phyloP scores from a whole-genome alignment of 2,888 invertebrate genomes.

The Molanna angustata region DNA sequence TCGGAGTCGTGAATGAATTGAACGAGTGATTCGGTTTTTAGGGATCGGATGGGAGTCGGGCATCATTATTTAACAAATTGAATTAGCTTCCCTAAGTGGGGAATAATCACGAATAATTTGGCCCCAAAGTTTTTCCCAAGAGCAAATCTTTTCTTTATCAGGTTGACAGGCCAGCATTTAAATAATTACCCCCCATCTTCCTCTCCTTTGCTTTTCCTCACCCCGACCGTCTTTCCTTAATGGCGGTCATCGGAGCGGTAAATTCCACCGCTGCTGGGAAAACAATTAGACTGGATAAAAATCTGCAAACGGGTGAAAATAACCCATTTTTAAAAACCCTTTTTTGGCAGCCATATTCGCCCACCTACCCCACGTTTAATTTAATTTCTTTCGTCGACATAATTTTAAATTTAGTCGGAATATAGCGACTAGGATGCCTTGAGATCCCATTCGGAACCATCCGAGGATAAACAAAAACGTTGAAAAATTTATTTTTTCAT shows the following conservation, averaged over 20 bases:
- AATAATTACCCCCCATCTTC: conserved; percentile 31
- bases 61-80: conserved; percentile 7
- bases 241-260: conserved; percentile 29
- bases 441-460: not conserved
- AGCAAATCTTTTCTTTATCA: conserved; percentile 28
- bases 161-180: conserved; percentile 32
- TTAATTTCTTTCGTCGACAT: conserved; percentile 24
- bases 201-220: no score
- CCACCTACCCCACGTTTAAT: conserved; percentile 23
- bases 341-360: conserved; percentile 25
- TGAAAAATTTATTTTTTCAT: conserved; percentile 5
- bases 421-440: conserved; percentile 13
- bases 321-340: conserved; percentile 30
- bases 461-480: conserved; percentile 2
- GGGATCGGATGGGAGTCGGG: not conserved
- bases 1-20: no score
- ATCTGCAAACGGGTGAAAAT: conserved; percentile 32
- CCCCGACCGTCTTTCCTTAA: no score
- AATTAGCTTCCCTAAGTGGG: conserved; percentile 11
- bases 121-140: conserved; percentile 14
- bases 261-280: conserved; percentile 31
- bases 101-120: conserved; percentile 19
- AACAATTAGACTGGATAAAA: conserved; percentile 34
- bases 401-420: conserved; percentile 27
- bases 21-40: no score